Conservation (phyloP, 2,113 vertebrate species). For the Gallinago undulata region DNA sequence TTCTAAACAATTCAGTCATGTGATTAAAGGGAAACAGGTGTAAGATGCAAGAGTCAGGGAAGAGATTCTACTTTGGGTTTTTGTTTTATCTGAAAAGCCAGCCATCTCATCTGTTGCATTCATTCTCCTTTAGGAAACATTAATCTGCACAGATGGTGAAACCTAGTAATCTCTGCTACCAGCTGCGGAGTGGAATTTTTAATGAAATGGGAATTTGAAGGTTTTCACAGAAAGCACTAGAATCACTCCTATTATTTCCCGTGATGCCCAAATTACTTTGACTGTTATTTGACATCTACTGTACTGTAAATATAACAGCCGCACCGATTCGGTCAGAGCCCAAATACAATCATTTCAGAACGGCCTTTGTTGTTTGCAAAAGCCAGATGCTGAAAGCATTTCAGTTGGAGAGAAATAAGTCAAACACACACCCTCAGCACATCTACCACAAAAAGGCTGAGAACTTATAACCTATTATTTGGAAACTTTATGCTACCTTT, state of each 20-base stretch:
- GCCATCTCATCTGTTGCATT: slow-evolving; percentile 71
- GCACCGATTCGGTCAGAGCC: neutral
- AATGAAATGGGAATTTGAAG: slow-evolving; percentile 83
- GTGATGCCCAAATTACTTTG: slow-evolving; percentile 68
- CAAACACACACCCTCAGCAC: neutral
- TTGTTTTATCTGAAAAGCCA: slow-evolving; percentile 70
- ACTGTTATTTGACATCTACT: slow-evolving; percentile 52
- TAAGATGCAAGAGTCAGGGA: slow-evolving; percentile 59
- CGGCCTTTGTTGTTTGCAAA: neutral
- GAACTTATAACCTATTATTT: neutral
- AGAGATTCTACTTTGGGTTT: slow-evolving; percentile 52
- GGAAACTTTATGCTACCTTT: neutral
- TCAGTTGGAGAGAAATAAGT: neutral
- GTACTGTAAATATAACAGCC: slow-evolving; percentile 18
- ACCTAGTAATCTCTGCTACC: slow-evolving; percentile 80
- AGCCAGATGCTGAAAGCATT: neutral
- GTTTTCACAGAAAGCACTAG: slow-evolving; percentile 77
- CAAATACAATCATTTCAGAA: neutral
- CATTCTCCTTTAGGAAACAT: slow-evolving; percentile 75
- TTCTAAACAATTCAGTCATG: slow-evolving; percentile 47
- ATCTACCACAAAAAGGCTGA: neutral
- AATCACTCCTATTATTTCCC: slow-evolving; percentile 64
- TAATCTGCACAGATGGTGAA: slow-evolving; percentile 84
- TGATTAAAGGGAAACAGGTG: slow-evolving; percentile 66
- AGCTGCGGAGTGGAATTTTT: slow-evolving; percentile 80